Percentiles rank a stretch among this genome's conserved stretches.
Evolutionary conservation across 1,140 invertebrate genomes (phyloP).

Genomic region (Zaprionus camerounensis): DNA sequence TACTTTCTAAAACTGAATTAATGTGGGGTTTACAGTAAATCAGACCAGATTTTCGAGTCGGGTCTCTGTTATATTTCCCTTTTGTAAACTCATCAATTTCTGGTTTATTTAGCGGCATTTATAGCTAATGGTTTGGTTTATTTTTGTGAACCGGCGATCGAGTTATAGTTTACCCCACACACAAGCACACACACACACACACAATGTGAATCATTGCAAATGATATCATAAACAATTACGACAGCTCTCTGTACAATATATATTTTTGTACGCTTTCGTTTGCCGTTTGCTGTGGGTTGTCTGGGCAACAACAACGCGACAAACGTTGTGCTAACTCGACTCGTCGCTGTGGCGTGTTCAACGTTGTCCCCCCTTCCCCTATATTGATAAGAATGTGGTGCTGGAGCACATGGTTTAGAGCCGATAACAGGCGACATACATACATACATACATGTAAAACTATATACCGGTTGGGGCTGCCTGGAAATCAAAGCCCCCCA

Average conservation of each 20-base stretch:
- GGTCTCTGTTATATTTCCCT: not conserved
- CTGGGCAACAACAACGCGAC: slow-evolving; percentile 3
- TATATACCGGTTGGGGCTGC: not conserved
- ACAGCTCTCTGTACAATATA: slow-evolving; percentile 10
- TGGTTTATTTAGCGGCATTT: not conserved
- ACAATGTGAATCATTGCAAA: slow-evolving; percentile 61
- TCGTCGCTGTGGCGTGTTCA: slow-evolving; percentile 9
- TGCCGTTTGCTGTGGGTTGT: slow-evolving; percentile 1
- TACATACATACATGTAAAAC: not conserved
- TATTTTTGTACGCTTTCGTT: not conserved
- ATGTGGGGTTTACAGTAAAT: no score
- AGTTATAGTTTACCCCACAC: slow-evolving; percentile 23
- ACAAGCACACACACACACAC: not conserved
- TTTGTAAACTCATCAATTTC: not conserved
- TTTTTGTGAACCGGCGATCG: slow-evolving; percentile 11
- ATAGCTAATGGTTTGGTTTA: not conserved
- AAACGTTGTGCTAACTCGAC: not conserved
- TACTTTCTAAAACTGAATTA: no score
- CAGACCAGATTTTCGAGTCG: no score
- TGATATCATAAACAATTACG: slow-evolving; percentile 76
- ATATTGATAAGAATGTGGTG: slow-evolving; percentile 26
- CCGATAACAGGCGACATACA: not conserved
- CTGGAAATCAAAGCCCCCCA: slow-evolving; percentile 15
- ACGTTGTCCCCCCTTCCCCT: not conserved
- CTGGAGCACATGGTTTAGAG: slow-evolving; percentile 5